Conservation (phyloP, 2,888 invertebrate species). For the Odontothrips loti region DNA sequence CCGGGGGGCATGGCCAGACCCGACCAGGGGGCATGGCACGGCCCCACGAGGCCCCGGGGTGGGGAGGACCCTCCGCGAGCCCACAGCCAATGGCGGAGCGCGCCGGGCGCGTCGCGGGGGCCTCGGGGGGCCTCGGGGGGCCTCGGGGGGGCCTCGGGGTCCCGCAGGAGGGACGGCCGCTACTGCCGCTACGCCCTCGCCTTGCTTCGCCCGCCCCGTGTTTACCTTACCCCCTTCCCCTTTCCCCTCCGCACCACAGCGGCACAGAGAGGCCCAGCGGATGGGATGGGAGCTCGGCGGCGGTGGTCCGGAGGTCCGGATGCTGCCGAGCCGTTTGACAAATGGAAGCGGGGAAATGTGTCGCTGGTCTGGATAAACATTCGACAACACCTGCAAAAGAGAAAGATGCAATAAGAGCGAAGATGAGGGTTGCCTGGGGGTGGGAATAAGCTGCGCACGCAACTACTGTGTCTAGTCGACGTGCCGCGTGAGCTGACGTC, state of each 20-base stretch:
- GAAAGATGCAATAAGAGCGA: no score
- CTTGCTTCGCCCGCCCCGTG: no score
- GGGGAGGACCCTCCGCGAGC: background rate
- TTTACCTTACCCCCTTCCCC: background rate
- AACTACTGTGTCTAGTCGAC: no score
- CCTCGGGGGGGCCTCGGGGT: background rate
- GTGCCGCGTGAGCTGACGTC: no score
- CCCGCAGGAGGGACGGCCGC: no score
- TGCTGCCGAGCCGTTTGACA: background rate
- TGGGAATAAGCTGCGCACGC: no score
- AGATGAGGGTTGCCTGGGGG: no score
- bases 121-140: background rate
- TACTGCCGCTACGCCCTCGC: no score
- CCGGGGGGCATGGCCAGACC: background rate
- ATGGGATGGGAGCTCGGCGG: no score
- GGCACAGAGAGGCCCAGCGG: background rate
- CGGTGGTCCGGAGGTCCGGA: background rate
- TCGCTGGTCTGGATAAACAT: no score
- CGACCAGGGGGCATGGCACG: background rate
- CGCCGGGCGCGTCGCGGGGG: background rate
- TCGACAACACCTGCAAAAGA: no score
- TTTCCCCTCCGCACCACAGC: background rate
- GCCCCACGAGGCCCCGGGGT: background rate
- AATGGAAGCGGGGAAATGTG: no score
- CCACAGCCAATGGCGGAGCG: background rate